Evolutionary conservation across 2,888 invertebrate genomes (phyloP), one percentile per base, ranked within the genome.

Genomic region (Incurvaria masculella): DNA sequence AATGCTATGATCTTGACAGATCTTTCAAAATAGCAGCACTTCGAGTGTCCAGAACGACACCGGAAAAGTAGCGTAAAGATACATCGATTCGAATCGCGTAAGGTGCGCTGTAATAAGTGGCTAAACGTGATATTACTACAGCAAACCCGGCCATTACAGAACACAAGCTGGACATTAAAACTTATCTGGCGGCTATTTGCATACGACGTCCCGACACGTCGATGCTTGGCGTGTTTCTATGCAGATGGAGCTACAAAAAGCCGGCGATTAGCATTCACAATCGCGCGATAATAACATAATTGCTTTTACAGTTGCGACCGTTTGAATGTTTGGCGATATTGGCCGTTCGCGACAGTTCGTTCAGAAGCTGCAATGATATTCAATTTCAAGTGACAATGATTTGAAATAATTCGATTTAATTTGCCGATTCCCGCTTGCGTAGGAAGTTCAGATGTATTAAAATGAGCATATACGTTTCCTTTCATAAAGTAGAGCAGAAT

Each of bases 121-220:
- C 68, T 66, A 69, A 73, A 76, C 76, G 76, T 76, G 76, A 75
- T 75, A 73, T 76, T 73, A 76, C 73, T 64, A 61, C 62, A 66
- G 62, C 67, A 69, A 69, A 74, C 72, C 69, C 65, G 60, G 59
- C 62, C 69, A 76, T 78, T 78, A 72, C 63, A 66, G 63, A 60
- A 59, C 64, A 58, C 65, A 56, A 66, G 65, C 66, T 69, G 58
- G 61, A 66, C 69, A 78, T 78, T 78, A 76, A 74, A 73, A 74
- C 70, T 75, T 76, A 75, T 76, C 75, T 73, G 66, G 63, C 3
- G 66, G 72, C 66, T 68, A 72, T 72, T 73, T 74, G 71, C 71
- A 72, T 74, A 73, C 65, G 56, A 75, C 74, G 76, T 75, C 78
- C 75, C 72, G 73, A 71, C 45, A 27, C 48, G 47, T 20, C 61